A percentile compares a stretch with the other conserved stretches of the same genome.
These are phyloP conservation scores for Phalanger gymnotis DNA, from an alignment of 2,797 vertebrate genomes.

Conservation along the genomic window DNA sequence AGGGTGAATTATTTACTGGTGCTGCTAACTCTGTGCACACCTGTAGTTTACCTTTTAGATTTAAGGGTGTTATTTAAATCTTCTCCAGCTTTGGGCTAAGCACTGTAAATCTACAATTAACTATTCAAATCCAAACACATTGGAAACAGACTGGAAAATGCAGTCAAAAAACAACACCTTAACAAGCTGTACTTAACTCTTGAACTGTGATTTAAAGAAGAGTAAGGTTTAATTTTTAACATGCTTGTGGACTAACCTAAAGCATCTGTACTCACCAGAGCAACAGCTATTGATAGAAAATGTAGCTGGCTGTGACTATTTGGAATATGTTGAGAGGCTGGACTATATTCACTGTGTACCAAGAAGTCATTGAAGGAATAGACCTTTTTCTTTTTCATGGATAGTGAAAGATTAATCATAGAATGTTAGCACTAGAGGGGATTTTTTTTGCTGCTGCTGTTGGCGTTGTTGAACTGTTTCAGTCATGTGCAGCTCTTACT, in stretches of 20 bases:
- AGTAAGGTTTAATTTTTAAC: background rate
- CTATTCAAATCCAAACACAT: background rate
- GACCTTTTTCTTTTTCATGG: background rate
- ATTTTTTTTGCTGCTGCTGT: background rate
- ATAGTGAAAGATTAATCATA: conserved; percentile 26
- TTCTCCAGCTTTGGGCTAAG: conserved; percentile 8
- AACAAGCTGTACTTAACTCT: conserved; percentile 1
- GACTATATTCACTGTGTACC: background rate
- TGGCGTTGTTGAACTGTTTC: background rate
- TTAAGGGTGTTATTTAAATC: conserved; percentile 44
- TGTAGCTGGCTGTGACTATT: background rate
- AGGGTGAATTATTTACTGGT: conserved; percentile 42
- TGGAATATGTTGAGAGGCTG: background rate
- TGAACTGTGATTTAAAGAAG: conserved; percentile 24
- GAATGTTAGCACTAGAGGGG: conserved; percentile 17
- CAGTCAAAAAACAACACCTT: conserved; percentile 8
- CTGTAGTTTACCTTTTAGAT: conserved; percentile 7
- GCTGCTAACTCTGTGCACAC: background rate
- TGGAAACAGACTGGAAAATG: background rate
- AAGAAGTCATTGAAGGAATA: background rate
- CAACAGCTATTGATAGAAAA: background rate
- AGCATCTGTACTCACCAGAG: background rate
- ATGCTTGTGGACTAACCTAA: background rate
- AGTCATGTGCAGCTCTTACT: background rate
- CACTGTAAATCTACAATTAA: conserved; percentile 35